Percentiles rank a stretch among this genome's conserved stretches.
phyloP scores from a whole-genome alignment of 2,113 vertebrate genomes.

The Macaca fascicularis region DNA sequence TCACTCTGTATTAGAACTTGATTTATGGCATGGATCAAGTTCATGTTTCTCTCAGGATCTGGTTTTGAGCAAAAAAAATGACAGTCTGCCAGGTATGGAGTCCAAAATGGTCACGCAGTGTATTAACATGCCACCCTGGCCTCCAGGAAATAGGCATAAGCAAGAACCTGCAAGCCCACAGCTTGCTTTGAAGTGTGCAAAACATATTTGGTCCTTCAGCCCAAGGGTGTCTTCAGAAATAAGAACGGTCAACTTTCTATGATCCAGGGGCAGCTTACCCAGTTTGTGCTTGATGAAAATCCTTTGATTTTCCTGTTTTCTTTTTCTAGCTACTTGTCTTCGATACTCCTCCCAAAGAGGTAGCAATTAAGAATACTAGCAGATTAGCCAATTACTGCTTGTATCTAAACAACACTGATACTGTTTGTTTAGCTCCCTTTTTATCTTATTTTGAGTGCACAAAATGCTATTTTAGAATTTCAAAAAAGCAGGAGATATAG shows the following conservation, averaged over 20 bases:
- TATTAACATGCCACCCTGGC: background rate
- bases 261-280: background rate
- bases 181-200: background rate
- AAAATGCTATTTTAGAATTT: constrained; percentile 6
- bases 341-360: background rate
- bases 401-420: background rate
- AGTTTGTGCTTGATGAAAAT: background rate
- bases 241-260: background rate
- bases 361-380: background rate
- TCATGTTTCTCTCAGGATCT: constrained; percentile 55
- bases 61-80: constrained; percentile 57
- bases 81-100: constrained; percentile 10
- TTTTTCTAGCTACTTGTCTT: background rate
- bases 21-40: constrained; percentile 62
- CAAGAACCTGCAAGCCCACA: background rate
- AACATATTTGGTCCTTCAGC: background rate
- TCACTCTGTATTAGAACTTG: constrained; percentile 1
- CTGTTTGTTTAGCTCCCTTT: background rate
- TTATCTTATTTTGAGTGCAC: background rate
- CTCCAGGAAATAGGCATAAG: background rate
- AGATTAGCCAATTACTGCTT: background rate
- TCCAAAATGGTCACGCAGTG: background rate
- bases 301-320: background rate
- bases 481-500: background rate
- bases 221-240: background rate